Base-by-base conservation (phyloP, 2,888 invertebrate genomes). In the Andrena camellia region DNA sequence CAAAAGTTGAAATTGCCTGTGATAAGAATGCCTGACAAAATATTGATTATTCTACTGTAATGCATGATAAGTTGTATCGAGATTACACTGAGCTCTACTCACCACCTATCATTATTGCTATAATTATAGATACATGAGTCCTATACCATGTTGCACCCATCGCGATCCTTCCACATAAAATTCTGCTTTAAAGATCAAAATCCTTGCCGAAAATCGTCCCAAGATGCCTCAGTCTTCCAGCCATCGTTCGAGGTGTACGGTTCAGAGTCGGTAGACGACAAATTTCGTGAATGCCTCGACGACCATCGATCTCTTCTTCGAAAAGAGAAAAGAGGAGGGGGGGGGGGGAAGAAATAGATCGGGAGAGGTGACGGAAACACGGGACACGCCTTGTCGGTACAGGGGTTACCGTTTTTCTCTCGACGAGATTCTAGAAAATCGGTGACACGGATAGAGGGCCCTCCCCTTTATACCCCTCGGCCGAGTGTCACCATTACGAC, bases 311-410 rank as follows among this genome's bases (percentile, higher is more conserved):
- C 88, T 89, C 83, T 79, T 60, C 33, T 63, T 77, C 50, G 71
- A 85, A 88, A 72, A 54, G 75, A 67, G 75, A 60, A 77, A 78
- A 69, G 71, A n/a, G 26, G 42, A 8, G 64, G 26, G 59, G 75
- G 26, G 4, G 64, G 26, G 59, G 75, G 26, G 4, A 13, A 75
- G 63, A 75, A 84, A 62, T 69, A 79, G 81, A 75, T 77, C 62
- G 73, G 70, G 60, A 77, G 67, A 83, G 69, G 81, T 69, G 85
- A 85, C 87, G 89, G 89, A 90, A 90, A 88, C 89, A 87, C 78
- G 86, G 86, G 90, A 88, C 90, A 90, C 90, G 90, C 90, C 90
- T 90, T 78, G 75, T 81, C 78, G 84, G 42, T 83, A 81, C 72
- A 80, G 73, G 70, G 77, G 52, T 86, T 57, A 81, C 26, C 81